Evolutionary conservation across 2,888 invertebrate genomes (phyloP).

Genomic region (Brachylomia viminalis): DNA sequence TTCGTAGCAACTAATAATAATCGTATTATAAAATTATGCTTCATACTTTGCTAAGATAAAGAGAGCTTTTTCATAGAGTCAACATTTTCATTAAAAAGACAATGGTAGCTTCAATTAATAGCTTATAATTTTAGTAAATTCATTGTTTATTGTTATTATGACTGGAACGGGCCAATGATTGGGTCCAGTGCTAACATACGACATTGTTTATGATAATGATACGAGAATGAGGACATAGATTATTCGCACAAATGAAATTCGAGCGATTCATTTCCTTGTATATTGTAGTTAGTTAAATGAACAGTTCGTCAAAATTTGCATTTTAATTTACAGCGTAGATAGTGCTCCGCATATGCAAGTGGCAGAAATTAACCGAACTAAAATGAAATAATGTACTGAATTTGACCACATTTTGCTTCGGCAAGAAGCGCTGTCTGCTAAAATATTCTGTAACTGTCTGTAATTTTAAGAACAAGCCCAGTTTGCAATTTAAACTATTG

Average conservation of each 20-base stretch:
- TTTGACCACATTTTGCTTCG: background rate
- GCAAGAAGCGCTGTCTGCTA: background rate
- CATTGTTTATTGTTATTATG: slow-evolving; percentile 14
- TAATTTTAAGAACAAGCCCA: background rate
- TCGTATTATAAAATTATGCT: slow-evolving; percentile 23
- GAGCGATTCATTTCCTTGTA: slow-evolving; percentile 34
- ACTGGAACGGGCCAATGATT: background rate
- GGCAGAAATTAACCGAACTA: background rate
- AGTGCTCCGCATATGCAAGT: slow-evolving; percentile 3
- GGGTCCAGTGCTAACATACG: background rate
- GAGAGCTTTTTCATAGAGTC: slow-evolving; percentile 48
- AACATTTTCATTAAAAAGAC: slow-evolving; percentile 21
- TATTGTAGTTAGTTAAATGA: slow-evolving; percentile 11
- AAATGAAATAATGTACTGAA: slow-evolving; percentile 5
- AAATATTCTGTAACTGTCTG: slow-evolving; percentile 3
- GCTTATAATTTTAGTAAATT: slow-evolving; percentile 10
- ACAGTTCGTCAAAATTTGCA: slow-evolving; percentile 3
- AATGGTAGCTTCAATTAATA: slow-evolving; percentile 22
- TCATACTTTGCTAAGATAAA: slow-evolving; percentile 42
- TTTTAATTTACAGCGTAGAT: slow-evolving; percentile 10
- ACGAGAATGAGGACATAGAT: slow-evolving; percentile 34
- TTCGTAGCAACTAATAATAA: slow-evolving; percentile 30
- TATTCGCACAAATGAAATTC: slow-evolving; percentile 36
- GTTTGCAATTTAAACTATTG: slow-evolving; percentile 13
- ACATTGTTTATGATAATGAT: slow-evolving; percentile 25